Conservation (phyloP, 2,113 vertebrate genomes). For the Phaethon lepturus region DNA sequence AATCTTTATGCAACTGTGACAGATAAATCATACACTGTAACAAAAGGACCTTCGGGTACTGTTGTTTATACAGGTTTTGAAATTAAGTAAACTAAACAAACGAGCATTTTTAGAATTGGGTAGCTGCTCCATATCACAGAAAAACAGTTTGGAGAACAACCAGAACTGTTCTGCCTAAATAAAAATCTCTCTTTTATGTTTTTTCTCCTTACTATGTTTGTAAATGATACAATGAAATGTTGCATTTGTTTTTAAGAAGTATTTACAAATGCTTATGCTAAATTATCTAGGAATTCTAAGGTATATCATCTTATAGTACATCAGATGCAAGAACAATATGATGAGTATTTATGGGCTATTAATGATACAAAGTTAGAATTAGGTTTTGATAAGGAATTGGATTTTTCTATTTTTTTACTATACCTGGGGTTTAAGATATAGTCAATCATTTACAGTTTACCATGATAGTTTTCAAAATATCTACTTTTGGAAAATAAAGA, state of each 20-base stretch:
- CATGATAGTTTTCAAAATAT: neutral
- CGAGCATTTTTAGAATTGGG: neutral
- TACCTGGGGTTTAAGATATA: neutral
- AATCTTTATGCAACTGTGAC: neutral
- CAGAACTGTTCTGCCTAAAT: neutral
- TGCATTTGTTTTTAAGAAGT: neutral
- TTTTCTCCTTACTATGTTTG: neutral
- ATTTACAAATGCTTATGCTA: neutral
- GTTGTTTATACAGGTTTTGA: neutral
- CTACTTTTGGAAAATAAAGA: neutral
- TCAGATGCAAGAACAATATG: neutral
- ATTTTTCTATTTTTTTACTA: neutral
- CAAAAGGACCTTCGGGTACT: neutral
- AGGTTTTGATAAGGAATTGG: neutral
- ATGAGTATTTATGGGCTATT: neutral
- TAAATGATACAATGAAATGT: neutral
- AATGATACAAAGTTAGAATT: neutral
- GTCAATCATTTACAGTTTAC: neutral
- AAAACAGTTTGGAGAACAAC: neutral
- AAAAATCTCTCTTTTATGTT: neutral
- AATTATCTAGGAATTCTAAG: slow-evolving; percentile 9
- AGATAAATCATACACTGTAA: neutral
- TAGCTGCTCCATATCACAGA: neutral
- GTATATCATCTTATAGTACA: neutral
- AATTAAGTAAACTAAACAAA: neutral